Base-by-base conservation (phyloP, 2,113 vertebrate genomes). In the Microcebus murinus region DNA sequence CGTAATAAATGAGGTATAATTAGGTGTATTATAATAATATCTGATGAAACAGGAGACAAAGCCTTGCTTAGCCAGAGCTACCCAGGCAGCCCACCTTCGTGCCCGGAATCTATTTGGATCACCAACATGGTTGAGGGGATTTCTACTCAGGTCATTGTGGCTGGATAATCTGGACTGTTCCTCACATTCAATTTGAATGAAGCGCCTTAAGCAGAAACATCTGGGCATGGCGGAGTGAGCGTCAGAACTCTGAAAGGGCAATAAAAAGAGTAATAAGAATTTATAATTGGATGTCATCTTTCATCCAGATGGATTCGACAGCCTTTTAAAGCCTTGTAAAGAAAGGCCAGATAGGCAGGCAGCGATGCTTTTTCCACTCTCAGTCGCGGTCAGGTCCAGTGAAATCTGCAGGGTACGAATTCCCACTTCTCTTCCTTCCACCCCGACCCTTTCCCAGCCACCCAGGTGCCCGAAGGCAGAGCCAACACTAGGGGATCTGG, bases 231-330 rank as follows among this genome's bases (percentile, higher is more conserved):
- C 8, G 48, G 79, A 68, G 59, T 42, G 13, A 12, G 83, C 70
- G 20, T 83, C 71, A 23, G 73, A 95, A 42, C 65, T 36, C 91
- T 74, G 17, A 21, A 76, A n/a, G 94, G 89, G 67, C 89, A 59
- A 42, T 95, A 93, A 93, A 95, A 76, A 67, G 73, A 48, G 90
- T 42, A n/a, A 45, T 77, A 81, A 87, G 95, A 82, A 71, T 87
- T 87, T 76, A 39, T 94, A 79, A 96, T 84, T 92, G 94, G 39
- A 57, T 31, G 90, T 42, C 87, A 86, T 91, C 96, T 97, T 97
- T 81, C 90, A 81, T 73, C 92, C 95, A 97, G 80, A 92, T 96
- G 90, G 80, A 6, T 39, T 50, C 3, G 0, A 29, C 12, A 45
- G 79, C 55, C 3, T 14, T 89, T 89, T 57, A 57, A 68, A 86